A percentile compares a stretch with the other conserved stretches of the same genome.
Conservation (phyloP, 2,888 invertebrate genomes). For the Habrosyne pyritoides region DNA sequence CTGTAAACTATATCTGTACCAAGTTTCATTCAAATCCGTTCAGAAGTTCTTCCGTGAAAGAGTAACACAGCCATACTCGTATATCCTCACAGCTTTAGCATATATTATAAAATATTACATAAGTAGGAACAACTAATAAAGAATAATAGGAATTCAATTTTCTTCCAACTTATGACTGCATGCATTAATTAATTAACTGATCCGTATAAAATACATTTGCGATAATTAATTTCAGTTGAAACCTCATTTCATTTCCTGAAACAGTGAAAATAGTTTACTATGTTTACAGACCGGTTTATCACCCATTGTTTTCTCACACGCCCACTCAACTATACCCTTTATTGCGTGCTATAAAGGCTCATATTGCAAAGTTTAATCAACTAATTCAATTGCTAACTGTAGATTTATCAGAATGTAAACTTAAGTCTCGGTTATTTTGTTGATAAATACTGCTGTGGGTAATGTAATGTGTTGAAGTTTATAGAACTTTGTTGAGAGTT, state of each 20-base stretch:
- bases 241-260: constrained; percentile 29
- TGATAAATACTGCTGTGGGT: not conserved
- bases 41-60: too few species aligned
- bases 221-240: constrained; percentile 12
- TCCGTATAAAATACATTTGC: not conserved
- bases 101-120: too few species aligned
- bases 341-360: not conserved
- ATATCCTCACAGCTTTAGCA: too few species aligned
- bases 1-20: too few species aligned
- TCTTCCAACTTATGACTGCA: too few species aligned
- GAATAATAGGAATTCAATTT: too few species aligned
- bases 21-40: too few species aligned
- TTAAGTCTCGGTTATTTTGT: constrained; percentile 2
- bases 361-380: not conserved
- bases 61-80: too few species aligned
- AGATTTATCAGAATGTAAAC: constrained; percentile 7
- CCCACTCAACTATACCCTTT: not conserved
- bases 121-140: too few species aligned
- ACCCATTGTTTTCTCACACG: constrained; percentile 37
- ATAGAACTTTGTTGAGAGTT: too few species aligned
- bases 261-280: constrained; percentile 20
- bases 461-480: not conserved
- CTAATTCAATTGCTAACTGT: not conserved
- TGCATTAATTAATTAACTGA: not conserved
- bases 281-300: constrained; percentile 32